Percentiles rank a stretch among this genome's conserved stretches.
phyloP scores from a whole-genome alignment of 2,113 vertebrate species.

The Proterorhinus semilunaris region DNA sequence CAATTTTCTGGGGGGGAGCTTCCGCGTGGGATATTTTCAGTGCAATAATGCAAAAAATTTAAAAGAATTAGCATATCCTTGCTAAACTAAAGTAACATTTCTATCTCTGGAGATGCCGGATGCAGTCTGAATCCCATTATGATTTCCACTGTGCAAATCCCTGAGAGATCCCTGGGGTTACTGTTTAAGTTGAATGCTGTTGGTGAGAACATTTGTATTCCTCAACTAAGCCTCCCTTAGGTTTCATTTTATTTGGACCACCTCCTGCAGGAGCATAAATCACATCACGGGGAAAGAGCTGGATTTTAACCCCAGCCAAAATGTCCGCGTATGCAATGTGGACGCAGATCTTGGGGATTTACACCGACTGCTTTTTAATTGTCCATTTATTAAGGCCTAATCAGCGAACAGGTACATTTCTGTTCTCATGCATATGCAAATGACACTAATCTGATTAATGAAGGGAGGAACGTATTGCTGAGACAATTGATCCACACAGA shows the following conservation, averaged over 20 bases:
- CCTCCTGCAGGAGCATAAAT: slow-evolving; percentile 37
- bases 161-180: slow-evolving; percentile 46
- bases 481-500: slow-evolving; percentile 2
- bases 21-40: background rate
- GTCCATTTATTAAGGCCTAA: slow-evolving; percentile 36
- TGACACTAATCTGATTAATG: slow-evolving; percentile 14
- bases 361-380: slow-evolving; percentile 36
- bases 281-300: background rate
- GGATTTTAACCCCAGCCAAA: slow-evolving; percentile 26
- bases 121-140: slow-evolving; percentile 45
- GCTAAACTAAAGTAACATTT: slow-evolving; percentile 17
- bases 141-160: slow-evolving; percentile 54
- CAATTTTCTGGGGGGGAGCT: background rate
- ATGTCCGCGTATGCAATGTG: slow-evolving; percentile 6
- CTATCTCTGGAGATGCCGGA: slow-evolving; percentile 21
- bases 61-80: background rate
- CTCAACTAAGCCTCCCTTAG: slow-evolving; percentile 30
- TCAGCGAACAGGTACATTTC: slow-evolving; percentile 22
- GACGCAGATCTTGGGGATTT: background rate
- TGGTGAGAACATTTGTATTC: slow-evolving; percentile 47
- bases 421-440: slow-evolving; percentile 16
- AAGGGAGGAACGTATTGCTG: background rate
- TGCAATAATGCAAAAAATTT: background rate
- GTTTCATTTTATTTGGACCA: slow-evolving; percentile 41
- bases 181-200: slow-evolving; percentile 37